Conservation (phyloP, 2,797 vertebrate genomes). For the Leuciscus waleckii region DNA sequence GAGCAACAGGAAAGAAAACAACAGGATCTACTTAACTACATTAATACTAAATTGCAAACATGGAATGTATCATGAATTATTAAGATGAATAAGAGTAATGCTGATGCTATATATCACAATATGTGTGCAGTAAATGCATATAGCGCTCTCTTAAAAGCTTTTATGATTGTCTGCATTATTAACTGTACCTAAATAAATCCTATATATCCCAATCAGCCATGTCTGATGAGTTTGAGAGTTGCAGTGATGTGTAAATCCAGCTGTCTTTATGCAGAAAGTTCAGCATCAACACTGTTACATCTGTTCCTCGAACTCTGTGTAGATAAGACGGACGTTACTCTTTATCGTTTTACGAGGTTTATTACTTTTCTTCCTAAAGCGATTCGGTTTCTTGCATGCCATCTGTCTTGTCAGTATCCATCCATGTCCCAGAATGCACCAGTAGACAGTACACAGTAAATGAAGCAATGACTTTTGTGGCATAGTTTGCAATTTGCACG, state of each 20-base stretch:
- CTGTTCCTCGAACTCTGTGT: not conserved
- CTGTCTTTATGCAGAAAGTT: not conserved
- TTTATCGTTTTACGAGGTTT: slow-evolving; percentile 18
- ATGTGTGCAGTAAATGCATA: slow-evolving; percentile 45
- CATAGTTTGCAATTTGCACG: not conserved
- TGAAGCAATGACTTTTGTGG: not conserved
- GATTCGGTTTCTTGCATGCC: not conserved
- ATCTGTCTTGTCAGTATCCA: slow-evolving; percentile 11
- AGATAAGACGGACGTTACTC: not conserved
- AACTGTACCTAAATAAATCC: slow-evolving; percentile 18
- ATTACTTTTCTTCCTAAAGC: not conserved
- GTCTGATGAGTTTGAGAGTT: not conserved
- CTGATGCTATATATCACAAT: slow-evolving; percentile 52
- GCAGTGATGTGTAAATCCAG: not conserved
- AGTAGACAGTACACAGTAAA: not conserved
- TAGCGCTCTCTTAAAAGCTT: slow-evolving; percentile 32
- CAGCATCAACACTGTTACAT: not conserved
- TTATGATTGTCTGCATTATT: slow-evolving; percentile 15
- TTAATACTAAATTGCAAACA: slow-evolving; percentile 49
- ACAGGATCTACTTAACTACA: slow-evolving; percentile 53
- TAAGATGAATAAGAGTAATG: slow-evolving; percentile 40
- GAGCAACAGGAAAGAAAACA: slow-evolving; percentile 42
- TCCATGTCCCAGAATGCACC: not conserved
- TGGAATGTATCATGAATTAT: slow-evolving; percentile 52
- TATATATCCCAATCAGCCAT: not conserved